phyloP scores from a whole-genome alignment of 2,888 invertebrate genomes.

The Parnassius mnemosyne region DNA sequence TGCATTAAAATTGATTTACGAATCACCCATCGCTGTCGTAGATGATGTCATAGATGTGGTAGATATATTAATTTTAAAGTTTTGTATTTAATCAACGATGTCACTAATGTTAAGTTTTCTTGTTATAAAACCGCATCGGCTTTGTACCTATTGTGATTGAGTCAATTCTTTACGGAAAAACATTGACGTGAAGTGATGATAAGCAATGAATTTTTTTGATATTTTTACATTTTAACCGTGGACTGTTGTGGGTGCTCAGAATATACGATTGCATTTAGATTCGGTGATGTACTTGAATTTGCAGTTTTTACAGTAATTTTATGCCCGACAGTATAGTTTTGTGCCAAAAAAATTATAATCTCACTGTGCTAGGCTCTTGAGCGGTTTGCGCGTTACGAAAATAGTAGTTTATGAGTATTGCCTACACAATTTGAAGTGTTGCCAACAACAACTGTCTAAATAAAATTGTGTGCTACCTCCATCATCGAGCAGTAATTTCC shows the following conservation, averaged over 20 bases:
- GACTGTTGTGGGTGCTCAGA: conserved; percentile 22
- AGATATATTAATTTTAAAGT: conserved; percentile 13
- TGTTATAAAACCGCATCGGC: conserved; percentile 10
- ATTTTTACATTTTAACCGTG: conserved; percentile 9
- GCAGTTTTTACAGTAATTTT: conserved; percentile 3
- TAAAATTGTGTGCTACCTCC: no score
- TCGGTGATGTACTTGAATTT: conserved; percentile 1
- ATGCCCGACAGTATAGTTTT: not conserved
- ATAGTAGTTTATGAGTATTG: no score
- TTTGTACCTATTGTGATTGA: conserved; percentile 10
- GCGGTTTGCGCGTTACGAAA: no score
- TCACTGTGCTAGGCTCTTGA: no score
- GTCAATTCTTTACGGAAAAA: conserved; percentile 14
- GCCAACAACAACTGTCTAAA: no score
- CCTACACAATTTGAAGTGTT: no score
- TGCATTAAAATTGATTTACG: not conserved
- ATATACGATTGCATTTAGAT: conserved; percentile 20
- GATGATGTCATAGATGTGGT: conserved; percentile 9
- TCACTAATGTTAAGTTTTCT: conserved; percentile 17
- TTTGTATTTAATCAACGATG: conserved; percentile 10
- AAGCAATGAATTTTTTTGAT: conserved; percentile 10
- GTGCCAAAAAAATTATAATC: conserved; percentile 8
- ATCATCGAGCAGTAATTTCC: no score
- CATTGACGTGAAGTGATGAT: not conserved
- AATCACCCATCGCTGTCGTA: conserved; percentile 1